phyloP scores from a whole-genome alignment of 2,888 invertebrate genomes.

The Auanema freiburgensis region DNA sequence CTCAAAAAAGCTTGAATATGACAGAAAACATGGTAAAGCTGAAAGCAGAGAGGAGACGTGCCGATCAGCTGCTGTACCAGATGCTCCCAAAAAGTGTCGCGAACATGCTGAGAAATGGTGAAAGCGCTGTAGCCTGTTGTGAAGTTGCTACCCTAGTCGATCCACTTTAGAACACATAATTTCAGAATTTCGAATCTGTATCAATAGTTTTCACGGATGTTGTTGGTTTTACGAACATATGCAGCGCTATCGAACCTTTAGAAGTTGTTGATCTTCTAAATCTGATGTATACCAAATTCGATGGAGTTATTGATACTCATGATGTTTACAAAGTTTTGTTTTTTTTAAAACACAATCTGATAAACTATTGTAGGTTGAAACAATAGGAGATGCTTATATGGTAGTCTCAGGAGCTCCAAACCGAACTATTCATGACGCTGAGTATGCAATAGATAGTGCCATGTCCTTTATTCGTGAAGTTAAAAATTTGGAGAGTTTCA shows the following conservation, averaged over 20 bases:
- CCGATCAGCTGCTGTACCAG: slow-evolving; percentile 92
- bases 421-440: slow-evolving; percentile 85
- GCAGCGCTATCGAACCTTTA: slow-evolving; percentile 92
- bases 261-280: slow-evolving; percentile 72
- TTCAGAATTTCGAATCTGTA: slow-evolving; percentile 90
- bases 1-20: slow-evolving; percentile 90
- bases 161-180: neutral
- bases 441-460: slow-evolving; percentile 67
- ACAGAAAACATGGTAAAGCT: slow-evolving; percentile 94
- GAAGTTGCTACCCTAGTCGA: slow-evolving; percentile 73
- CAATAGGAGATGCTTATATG: slow-evolving; percentile 98
- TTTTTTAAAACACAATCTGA: slow-evolving; percentile 1
- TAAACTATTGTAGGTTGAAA: slow-evolving; percentile 79
- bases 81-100: slow-evolving; percentile 99
- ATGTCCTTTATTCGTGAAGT: slow-evolving; percentile 30
- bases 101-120: slow-evolving; percentile 87
- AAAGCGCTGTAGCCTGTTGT: slow-evolving; percentile 92
- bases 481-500: slow-evolving; percentile 7
- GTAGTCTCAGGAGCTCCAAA: slow-evolving; percentile 93
- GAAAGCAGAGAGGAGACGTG: slow-evolving; percentile 91
- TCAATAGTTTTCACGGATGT: slow-evolving; percentile 96
- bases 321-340: slow-evolving; percentile 84
- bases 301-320: slow-evolving; percentile 87
- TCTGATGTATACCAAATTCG: slow-evolving; percentile 77
- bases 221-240: slow-evolving; percentile 95